phyloP scores from a whole-genome alignment of 2,888 invertebrate species.

The Bruchidius siliquastri region DNA sequence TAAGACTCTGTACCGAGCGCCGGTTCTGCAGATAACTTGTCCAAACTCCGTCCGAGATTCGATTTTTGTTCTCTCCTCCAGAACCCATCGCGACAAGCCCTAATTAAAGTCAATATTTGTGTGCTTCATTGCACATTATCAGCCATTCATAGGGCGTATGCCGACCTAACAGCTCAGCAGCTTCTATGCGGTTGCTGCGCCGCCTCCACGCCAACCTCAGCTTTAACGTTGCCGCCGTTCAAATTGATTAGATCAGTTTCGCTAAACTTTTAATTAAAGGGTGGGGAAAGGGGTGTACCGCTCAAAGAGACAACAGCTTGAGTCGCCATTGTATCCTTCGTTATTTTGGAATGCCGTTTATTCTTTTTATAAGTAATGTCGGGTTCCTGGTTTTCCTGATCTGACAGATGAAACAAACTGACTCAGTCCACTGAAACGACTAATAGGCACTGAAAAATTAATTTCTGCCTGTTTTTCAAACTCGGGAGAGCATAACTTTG shows the following conservation, averaged over 20 bases:
- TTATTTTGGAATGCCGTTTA: neutral
- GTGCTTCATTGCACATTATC: constrained; percentile 30
- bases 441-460: too few species aligned
- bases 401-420: too few species aligned
- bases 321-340: neutral
- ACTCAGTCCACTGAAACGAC: too few species aligned
- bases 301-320: neutral
- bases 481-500: too few species aligned
- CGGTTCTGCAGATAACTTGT: neutral
- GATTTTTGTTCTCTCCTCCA: neutral
- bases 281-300: neutral
- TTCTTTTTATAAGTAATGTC: too few species aligned
- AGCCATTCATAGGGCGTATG: constrained; percentile 20
- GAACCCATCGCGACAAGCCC: constrained; percentile 13
- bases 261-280: neutral
- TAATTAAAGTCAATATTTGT: constrained; percentile 41
- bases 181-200: constrained; percentile 6
- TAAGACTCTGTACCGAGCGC: too few species aligned
- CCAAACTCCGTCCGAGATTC: neutral
- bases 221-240: neutral
- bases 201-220: constrained; percentile 1
- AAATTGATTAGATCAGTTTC: neutral
- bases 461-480: too few species aligned
- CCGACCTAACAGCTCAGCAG: constrained; percentile 24
- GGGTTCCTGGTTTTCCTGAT: too few species aligned